Percentiles rank a stretch among this genome's conserved stretches.
These are phyloP conservation scores for Typhlichthys subterraneus DNA, from an alignment of 2,797 vertebrate genomes.

Conservation along the genomic window DNA sequence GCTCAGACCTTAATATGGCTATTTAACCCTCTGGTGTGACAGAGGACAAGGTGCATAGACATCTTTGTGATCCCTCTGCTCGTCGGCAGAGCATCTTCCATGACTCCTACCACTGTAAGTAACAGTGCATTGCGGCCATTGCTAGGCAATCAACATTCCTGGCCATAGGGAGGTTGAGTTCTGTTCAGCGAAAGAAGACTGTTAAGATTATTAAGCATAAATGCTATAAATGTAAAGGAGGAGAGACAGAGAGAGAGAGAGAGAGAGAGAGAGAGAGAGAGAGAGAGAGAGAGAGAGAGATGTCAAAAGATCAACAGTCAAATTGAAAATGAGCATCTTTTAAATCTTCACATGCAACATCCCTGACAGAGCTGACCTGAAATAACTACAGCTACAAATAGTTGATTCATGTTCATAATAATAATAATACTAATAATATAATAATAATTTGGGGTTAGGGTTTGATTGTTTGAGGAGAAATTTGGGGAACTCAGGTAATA, in stretches of 20 bases:
- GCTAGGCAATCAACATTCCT: slow-evolving; percentile 68
- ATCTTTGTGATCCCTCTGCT: slow-evolving; percentile 71
- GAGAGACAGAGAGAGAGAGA: slow-evolving; percentile 21
- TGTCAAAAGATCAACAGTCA: slow-evolving; percentile 31
- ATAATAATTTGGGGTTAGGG: slow-evolving; percentile 4
- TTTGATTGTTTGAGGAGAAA: slow-evolving; percentile 38
- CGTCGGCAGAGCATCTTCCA: slow-evolving; percentile 27
- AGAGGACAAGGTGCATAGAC: slow-evolving; percentile 87
- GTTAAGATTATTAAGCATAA: slow-evolving; percentile 26
- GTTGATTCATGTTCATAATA: slow-evolving; percentile 23
- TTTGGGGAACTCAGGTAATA: slow-evolving; percentile 9
- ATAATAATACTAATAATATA: slow-evolving; percentile 4
- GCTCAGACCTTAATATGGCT: slow-evolving; percentile 81
- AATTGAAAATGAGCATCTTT: slow-evolving; percentile 16
- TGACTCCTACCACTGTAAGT: slow-evolving; percentile 55
- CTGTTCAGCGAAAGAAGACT: slow-evolving; percentile 47
- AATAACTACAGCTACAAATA: slow-evolving; percentile 15
- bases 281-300: slow-evolving; percentile 36
- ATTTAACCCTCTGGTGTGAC: slow-evolving; percentile 75
- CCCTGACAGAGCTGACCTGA: slow-evolving; percentile 18
- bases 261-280: slow-evolving; percentile 22
- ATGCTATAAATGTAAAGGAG: slow-evolving; percentile 31
- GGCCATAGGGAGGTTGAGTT: slow-evolving; percentile 43
- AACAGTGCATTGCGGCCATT: slow-evolving; percentile 73
- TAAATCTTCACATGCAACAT: slow-evolving; percentile 37